Evolutionary conservation across 2,113 vertebrate genomes (phyloP).

Genomic region (Apeltes quadracus): DNA sequence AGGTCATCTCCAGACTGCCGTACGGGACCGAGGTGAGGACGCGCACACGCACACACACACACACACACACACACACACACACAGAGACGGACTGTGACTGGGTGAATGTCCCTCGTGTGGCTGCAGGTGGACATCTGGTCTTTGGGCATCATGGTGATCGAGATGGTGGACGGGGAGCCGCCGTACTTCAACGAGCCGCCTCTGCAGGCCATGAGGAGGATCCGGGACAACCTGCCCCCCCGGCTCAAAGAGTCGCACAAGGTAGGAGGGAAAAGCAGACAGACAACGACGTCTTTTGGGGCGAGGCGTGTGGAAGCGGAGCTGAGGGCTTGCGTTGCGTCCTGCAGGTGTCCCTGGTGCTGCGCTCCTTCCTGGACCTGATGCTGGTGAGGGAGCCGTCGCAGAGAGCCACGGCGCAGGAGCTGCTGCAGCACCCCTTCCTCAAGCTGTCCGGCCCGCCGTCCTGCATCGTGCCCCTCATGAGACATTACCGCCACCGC

Average conservation of each 20-base stretch:
- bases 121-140: conserved; percentile 97
- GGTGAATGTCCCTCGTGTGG: conserved; percentile 4
- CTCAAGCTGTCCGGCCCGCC: conserved; percentile 94
- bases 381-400: conserved; percentile 97
- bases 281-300: no score
- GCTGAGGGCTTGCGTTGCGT: background rate
- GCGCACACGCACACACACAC: background rate
- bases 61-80: background rate
- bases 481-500: conserved; percentile 96
- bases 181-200: conserved; percentile 99
- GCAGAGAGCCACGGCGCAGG: conserved; percentile 92
- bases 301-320: no score
- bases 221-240: conserved; percentile 96
- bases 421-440: conserved; percentile 93
- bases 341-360: conserved; percentile 89
- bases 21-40: conserved; percentile 92
- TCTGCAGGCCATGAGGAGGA: conserved; percentile 98
- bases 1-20: conserved; percentile 97
- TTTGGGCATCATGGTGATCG: conserved; percentile 98
- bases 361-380: conserved; percentile 93
- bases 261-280: no score
- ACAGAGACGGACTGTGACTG: no score
- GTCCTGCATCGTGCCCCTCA: conserved; percentile 96
- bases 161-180: conserved; percentile 98
- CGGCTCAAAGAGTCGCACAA: conserved; percentile 94